Evolutionary conservation across 2,113 vertebrate genomes (phyloP).

Genomic region (Thamnaconus septentrionalis): DNA sequence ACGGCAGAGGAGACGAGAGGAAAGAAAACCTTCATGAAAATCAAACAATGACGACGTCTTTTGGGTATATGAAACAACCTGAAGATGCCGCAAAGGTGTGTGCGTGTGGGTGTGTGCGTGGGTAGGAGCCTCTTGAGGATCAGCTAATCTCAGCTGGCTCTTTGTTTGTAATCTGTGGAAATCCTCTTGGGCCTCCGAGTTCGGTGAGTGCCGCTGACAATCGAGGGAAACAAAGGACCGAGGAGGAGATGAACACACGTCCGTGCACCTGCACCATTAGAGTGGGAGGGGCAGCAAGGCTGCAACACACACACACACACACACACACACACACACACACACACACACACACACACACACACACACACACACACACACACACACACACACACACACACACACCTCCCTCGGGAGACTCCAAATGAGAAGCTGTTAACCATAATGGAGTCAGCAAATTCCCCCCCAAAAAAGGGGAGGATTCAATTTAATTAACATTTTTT

Average conservation of each 20-base stretch:
- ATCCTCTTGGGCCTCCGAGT: conserved; percentile 60
- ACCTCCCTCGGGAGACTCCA: conserved; percentile 4
- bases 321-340: no score
- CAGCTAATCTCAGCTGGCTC: conserved; percentile 64
- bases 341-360: no score
- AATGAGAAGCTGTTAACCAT: background rate
- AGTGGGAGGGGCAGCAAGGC: conserved; percentile 12
- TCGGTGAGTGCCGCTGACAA: conserved; percentile 54
- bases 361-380: no score
- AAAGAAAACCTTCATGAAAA: background rate
- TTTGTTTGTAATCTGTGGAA: conserved; percentile 71
- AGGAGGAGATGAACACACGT: conserved; percentile 45
- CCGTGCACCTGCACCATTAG: conserved; percentile 51
- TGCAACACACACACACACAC: no score
- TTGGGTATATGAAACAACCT: no score
- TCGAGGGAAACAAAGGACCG: conserved; percentile 53
- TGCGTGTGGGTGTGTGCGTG: background rate
- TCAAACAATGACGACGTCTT: background rate
- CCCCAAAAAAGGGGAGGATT: background rate
- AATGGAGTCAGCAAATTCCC: background rate
- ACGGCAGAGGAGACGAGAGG: background rate
- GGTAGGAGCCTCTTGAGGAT: conserved; percentile 43
- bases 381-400: background rate
- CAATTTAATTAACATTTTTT: no score
- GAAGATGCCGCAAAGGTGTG: background rate